phyloP scores from a whole-genome alignment of 1,140 invertebrate genomes.

The Physella acuta region DNA sequence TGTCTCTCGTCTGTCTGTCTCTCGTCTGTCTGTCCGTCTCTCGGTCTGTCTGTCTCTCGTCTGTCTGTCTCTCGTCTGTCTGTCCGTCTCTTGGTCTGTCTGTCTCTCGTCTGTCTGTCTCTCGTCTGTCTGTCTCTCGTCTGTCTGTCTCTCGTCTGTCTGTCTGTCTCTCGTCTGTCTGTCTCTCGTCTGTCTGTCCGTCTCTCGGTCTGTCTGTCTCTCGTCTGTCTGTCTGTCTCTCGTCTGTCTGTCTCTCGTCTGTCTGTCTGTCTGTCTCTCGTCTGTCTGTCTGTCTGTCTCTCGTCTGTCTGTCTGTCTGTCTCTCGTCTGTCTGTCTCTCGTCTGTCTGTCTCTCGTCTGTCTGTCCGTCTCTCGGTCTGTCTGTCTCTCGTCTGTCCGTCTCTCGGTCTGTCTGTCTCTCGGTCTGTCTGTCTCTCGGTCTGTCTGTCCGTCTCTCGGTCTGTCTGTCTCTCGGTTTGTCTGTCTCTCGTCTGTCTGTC shows the following conservation, averaged over 20 bases:
- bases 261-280: constrained; percentile 3
- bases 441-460: background rate
- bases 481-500: background rate
- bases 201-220: background rate
- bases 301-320: constrained; percentile 8
- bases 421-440: background rate
- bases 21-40: too few species aligned
- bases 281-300: constrained; percentile 6
- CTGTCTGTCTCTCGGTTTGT: background rate
- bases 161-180: background rate
- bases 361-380: background rate
- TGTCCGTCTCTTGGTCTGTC: too few species aligned
- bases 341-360: background rate
- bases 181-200: background rate
- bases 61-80: too few species aligned
- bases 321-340: background rate
- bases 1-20: too few species aligned
- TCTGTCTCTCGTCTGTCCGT: background rate
- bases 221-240: background rate
- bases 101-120: too few species aligned
- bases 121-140: too few species aligned
- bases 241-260: constrained; percentile 1
- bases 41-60: too few species aligned
- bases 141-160: too few species aligned
- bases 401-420: background rate